Evolutionary conservation across 2,797 vertebrate genomes (phyloP).

Genomic region (Fundulus diaphanus): DNA sequence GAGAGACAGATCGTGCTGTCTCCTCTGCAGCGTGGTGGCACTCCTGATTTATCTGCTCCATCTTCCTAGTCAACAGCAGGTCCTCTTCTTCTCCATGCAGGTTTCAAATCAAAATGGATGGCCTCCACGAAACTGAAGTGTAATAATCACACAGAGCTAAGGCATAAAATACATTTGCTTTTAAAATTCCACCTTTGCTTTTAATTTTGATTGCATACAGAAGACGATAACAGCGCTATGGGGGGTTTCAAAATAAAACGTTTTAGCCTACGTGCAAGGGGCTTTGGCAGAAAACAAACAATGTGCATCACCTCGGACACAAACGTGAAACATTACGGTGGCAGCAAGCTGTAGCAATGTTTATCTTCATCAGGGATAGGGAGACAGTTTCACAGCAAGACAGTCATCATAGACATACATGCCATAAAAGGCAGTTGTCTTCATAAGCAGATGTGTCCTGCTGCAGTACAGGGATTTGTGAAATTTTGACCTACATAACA

Average conservation of each 20-base stretch:
- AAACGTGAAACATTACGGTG: no score
- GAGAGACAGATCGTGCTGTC: slow-evolving; percentile 55
- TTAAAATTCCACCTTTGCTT: slow-evolving; percentile 40
- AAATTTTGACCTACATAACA: background rate
- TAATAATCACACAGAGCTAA: slow-evolving; percentile 43
- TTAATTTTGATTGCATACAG: slow-evolving; percentile 49
- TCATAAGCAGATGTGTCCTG: background rate
- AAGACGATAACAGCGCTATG: slow-evolving; percentile 45
- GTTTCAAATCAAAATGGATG: slow-evolving; percentile 28
- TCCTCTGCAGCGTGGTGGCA: slow-evolving; percentile 21
- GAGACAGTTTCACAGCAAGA: background rate
- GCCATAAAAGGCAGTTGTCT: background rate
- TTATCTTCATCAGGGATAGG: no score
- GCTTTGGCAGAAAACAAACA: no score
- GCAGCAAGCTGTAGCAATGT: no score
- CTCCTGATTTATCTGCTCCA: slow-evolving; percentile 49
- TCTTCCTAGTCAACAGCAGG: slow-evolving; percentile 41
- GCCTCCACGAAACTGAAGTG: slow-evolving; percentile 10
- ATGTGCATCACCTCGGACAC: no score
- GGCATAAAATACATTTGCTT: slow-evolving; percentile 54
- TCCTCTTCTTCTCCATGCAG: slow-evolving; percentile 25
- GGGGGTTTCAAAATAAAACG: background rate
- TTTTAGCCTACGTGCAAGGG: background rate
- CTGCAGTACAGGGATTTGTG: background rate
- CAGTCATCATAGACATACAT: background rate